These are phyloP conservation scores for Megaceryle torquata DNA, from an alignment of 2,113 vertebrate genomes.

Conservation along the genomic window DNA sequence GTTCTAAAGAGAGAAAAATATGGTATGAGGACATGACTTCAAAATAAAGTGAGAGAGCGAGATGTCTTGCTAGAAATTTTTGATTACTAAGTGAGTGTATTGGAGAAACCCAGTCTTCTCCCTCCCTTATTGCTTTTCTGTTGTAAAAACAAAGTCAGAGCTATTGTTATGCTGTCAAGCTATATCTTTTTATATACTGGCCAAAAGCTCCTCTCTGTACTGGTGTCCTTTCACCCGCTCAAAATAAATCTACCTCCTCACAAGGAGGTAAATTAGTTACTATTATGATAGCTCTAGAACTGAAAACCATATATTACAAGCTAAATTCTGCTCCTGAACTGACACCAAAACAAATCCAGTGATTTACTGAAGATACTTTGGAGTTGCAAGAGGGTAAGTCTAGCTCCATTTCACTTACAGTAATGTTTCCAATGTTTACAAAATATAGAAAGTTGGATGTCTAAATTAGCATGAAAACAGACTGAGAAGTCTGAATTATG, in stretches of 20 bases:
- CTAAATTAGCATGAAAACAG: background rate
- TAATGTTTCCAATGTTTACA: background rate
- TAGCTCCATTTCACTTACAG: background rate
- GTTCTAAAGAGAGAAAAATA: background rate
- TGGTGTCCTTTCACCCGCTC: background rate
- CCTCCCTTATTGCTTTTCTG: background rate
- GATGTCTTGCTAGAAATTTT: background rate
- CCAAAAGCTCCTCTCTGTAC: background rate
- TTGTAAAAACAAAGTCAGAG: background rate
- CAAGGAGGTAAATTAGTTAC: background rate
- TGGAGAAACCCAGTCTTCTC: background rate
- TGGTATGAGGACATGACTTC: background rate
- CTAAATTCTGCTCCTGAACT: background rate
- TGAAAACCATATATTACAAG: background rate
- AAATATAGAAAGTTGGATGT: background rate
- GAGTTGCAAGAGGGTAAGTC: background rate
- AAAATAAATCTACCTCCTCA: slow-evolving; percentile 15
- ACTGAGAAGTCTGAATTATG: background rate
- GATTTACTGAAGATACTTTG: slow-evolving; percentile 24
- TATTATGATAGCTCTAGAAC: slow-evolving; percentile 41
- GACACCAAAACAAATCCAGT: slow-evolving; percentile 28
- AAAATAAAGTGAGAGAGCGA: slow-evolving; percentile 4
- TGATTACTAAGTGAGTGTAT: background rate
- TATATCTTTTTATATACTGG: background rate
- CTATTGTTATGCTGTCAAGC: background rate